Evolutionary conservation across 2,888 invertebrate species (phyloP), one percentile per base, ranked within the genome.

Genomic region (Agrilus cyanescens): DNA sequence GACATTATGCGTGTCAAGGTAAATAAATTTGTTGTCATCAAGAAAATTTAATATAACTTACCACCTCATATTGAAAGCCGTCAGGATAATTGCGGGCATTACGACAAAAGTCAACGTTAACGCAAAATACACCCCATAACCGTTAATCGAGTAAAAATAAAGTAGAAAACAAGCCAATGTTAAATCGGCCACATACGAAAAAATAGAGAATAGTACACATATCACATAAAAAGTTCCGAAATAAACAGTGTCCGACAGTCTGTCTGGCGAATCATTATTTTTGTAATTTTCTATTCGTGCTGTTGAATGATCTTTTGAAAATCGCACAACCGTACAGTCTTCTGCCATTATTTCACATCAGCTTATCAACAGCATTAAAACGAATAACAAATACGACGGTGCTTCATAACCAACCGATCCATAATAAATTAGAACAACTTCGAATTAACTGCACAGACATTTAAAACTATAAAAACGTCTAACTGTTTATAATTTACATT

Each of bases 31-130:
- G 10, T 10, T 4, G 8, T 10, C 25, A 25, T 25, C n/a, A n/a
- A 25, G 10, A 25, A 20, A 25, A 8, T 8, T 10, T 25, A 18
- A 15, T 38, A 13, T 14, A 34, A 60, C 63, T 60, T 61, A 69
- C 73, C 73, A 73, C 61, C 70, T 55, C 48, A 72, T 60, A 54
- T 70, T 72, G 47, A 73, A 62, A 20, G 68, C 67, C 13, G 70
- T 72, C 62, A 70, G 71, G 47, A 69, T 60, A 39, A 73, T 50
- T 7, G 71, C 69, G 48, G 73, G 71, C 39, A 72, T 53, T 38
- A 71, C 53, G 38, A 72, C 58, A 55, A 73, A 73, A 5, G 67
- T 62, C 41, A 71, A 56, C n/a, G 73, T 73, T 50, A 72, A 57
- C 15, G 65, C 66, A 57, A 72, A 73, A 62, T 69, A 69, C 45